These are phyloP conservation scores for Formica selysi DNA, from an alignment of 1,140 invertebrate species.

Conservation along the genomic window DNA sequence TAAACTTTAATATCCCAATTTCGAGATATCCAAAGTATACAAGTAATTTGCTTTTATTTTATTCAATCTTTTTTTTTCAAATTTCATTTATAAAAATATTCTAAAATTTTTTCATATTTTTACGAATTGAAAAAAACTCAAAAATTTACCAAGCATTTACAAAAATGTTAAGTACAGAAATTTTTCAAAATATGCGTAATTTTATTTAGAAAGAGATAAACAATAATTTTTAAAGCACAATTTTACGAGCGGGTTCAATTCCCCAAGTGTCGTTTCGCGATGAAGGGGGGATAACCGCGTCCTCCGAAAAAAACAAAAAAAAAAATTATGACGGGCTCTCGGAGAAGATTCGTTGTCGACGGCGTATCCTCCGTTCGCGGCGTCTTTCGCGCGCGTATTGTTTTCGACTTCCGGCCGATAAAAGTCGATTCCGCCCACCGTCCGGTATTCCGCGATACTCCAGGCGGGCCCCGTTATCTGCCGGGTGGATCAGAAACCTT, in stretches of 20 bases:
- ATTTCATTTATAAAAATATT: not conserved
- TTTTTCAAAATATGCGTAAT: not conserved
- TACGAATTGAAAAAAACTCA: not conserved
- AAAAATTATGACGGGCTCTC: slow-evolving; percentile 25
- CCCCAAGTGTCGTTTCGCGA: not conserved
- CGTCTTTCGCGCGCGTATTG: slow-evolving; percentile 81
- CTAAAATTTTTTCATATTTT: not conserved
- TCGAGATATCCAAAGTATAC: too few relatives aligned
- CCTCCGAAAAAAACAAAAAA: not conserved
- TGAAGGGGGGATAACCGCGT: not conserved
- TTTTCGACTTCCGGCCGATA: slow-evolving; percentile 85
- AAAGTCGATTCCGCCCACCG: slow-evolving; percentile 81
- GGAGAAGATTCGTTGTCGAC: slow-evolving; percentile 14
- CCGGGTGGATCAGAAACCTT: slow-evolving; percentile 81
- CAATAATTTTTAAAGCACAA: not conserved
- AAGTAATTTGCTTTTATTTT: too few relatives aligned
- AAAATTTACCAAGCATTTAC: not conserved
- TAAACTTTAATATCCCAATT: not conserved
- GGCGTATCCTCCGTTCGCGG: slow-evolving; percentile 42
- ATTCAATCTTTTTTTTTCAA: not conserved
- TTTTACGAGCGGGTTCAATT: not conserved
- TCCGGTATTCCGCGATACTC: slow-evolving; percentile 65
- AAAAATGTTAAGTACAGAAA: not conserved
- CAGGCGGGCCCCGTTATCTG: slow-evolving; percentile 74
- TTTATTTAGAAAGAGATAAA: not conserved